Evolutionary conservation across 2,797 vertebrate genomes (phyloP).

Genomic region (Pangasius mekongensis): DNA sequence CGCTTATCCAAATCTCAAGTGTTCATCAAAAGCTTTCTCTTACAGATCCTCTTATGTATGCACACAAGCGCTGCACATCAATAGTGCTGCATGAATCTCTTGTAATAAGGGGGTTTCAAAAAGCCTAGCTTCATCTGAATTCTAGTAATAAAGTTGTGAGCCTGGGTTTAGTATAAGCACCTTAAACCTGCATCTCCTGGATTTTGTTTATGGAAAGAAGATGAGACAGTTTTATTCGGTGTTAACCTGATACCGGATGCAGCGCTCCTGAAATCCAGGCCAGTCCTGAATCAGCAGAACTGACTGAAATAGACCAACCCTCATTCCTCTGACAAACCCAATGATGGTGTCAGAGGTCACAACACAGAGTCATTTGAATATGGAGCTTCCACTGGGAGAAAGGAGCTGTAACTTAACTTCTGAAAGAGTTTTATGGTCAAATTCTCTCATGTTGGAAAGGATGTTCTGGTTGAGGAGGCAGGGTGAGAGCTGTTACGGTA

Average conservation of each 20-base stretch:
- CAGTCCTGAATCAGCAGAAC: slow-evolving; percentile 44
- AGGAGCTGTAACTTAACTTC: not conserved
- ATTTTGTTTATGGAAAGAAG: slow-evolving; percentile 22
- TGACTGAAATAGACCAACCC: slow-evolving; percentile 2
- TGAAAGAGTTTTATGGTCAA: not conserved
- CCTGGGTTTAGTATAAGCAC: slow-evolving; percentile 12
- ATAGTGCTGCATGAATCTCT: slow-evolving; percentile 24
- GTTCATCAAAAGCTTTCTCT: slow-evolving; percentile 27
- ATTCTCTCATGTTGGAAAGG: not conserved
- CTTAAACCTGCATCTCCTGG: not conserved
- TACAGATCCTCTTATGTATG: slow-evolving; percentile 19
- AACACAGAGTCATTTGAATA: not conserved
- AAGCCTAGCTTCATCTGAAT: slow-evolving; percentile 25
- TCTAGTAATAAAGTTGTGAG: slow-evolving; percentile 8
- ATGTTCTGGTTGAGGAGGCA: slow-evolving; percentile 6
- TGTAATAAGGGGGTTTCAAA: slow-evolving; percentile 25
- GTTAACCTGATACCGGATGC: slow-evolving; percentile 42
- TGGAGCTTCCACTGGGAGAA: not conserved
- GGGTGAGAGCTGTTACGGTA: not conserved
- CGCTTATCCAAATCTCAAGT: slow-evolving; percentile 29
- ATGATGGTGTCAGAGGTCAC: slow-evolving; percentile 26
- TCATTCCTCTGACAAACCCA: slow-evolving; percentile 23
- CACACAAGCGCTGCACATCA: slow-evolving; percentile 7
- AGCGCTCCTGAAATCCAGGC: slow-evolving; percentile 33
- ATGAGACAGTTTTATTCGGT: slow-evolving; percentile 29